Conservation (phyloP, 2,113 vertebrate species). For the Rutilus rutilus region DNA sequence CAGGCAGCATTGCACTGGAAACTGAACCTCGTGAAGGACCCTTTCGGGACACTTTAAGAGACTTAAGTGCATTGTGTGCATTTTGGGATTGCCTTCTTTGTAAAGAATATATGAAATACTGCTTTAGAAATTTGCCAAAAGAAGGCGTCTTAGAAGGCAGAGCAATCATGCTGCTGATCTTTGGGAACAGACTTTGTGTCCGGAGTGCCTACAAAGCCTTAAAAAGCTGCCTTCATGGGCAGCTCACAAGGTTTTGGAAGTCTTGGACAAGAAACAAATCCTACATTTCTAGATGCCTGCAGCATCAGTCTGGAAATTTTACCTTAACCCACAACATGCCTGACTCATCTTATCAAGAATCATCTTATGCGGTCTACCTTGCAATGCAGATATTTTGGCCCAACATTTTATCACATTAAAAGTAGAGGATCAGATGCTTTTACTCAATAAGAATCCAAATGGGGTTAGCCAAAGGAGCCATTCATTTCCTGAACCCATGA, state of each 20-base stretch:
- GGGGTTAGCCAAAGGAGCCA: neutral
- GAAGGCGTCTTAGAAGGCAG: neutral
- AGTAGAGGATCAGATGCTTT: neutral
- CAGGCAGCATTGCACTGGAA: neutral
- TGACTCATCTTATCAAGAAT: neutral
- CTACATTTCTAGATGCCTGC: neutral
- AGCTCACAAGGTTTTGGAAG: neutral
- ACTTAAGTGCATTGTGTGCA: neutral
- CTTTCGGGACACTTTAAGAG: neutral
- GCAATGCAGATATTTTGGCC: neutral
- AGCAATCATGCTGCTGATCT: neutral
- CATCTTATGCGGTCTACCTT: neutral
- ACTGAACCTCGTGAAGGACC: neutral
- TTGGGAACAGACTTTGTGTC: neutral
- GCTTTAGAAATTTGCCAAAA: neutral
- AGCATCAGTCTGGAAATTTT: neutral
- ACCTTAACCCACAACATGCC: neutral
- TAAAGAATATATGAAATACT: neutral
- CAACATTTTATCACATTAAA: neutral
- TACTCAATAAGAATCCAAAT: neutral
- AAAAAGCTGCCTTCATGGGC: neutral
- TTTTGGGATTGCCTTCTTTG: neutral
- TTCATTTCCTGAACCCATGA: constrained; percentile 31
- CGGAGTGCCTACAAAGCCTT: neutral
- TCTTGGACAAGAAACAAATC: neutral